Evolutionary conservation across 2,113 vertebrate genomes (phyloP).

Genomic region (Microtus ochrogaster): DNA sequence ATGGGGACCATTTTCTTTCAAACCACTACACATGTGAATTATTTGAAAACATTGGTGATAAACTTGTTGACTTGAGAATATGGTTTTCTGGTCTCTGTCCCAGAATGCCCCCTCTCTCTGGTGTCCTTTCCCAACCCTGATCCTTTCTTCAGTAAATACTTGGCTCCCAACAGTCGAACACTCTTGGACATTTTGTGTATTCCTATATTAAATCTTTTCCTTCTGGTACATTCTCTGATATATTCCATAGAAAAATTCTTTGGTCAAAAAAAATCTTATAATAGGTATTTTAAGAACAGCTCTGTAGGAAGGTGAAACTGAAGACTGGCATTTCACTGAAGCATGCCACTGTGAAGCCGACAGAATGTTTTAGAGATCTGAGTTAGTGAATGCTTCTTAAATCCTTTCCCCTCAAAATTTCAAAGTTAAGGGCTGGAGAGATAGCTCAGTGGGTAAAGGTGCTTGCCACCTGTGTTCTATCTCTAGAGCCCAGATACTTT

Average conservation of each 20-base stretch:
- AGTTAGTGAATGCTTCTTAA: neutral
- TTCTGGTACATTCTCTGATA: neutral
- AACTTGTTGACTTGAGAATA: neutral
- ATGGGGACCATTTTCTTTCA: no score
- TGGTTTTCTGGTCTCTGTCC: neutral
- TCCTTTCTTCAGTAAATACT: slow-evolving; percentile 35
- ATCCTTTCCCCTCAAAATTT: neutral
- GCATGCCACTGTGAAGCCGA: neutral
- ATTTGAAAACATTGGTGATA: neutral
- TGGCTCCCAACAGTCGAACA: neutral
- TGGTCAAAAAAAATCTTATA: neutral
- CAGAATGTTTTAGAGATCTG: neutral
- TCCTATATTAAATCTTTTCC: neutral
- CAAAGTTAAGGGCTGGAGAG: neutral
- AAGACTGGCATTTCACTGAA: slow-evolving; percentile 54
- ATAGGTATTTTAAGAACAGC: slow-evolving; percentile 25
- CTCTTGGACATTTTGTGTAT: neutral
- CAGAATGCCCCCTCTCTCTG: neutral
- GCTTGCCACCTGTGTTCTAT: neutral
- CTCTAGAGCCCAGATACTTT: neutral
- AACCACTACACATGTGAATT: neutral
- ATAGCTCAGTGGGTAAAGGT: neutral
- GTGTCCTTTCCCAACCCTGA: neutral
- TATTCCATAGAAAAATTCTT: neutral
- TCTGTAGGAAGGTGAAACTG: neutral